A percentile compares a stretch with the other conserved stretches of the same genome.
Evolutionary conservation across 2,888 invertebrate genomes (phyloP).

Genomic region (Drosophila prolongata): DNA sequence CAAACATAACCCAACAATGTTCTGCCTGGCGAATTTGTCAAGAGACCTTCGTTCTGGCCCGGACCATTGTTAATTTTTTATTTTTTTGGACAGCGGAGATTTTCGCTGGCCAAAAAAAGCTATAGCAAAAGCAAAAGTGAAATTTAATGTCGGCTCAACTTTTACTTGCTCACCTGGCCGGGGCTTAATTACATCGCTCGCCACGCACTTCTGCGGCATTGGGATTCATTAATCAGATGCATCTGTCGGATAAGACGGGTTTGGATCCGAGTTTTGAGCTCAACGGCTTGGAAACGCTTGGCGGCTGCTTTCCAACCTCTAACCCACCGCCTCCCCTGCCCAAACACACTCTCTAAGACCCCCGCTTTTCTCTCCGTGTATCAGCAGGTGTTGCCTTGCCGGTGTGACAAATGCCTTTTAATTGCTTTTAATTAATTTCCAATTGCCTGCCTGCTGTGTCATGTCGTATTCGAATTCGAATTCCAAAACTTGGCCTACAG

Average conservation of each 20-base stretch:
- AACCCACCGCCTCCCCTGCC: background rate
- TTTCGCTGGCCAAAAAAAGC: constrained; percentile 20
- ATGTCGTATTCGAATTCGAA: constrained; percentile 34
- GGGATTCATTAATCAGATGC: constrained; percentile 79
- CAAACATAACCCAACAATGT: constrained; percentile 20
- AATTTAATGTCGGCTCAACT: constrained; percentile 44
- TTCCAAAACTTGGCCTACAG: constrained; percentile 6
- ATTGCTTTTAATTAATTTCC: constrained; percentile 56
- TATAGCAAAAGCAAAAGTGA: constrained; percentile 43
- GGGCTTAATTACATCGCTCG: constrained; percentile 74
- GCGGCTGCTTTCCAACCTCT: constrained; percentile 32
- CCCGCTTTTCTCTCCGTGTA: constrained; percentile 1
- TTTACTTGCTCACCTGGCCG: constrained; percentile 47
- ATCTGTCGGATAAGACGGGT: constrained; percentile 73
- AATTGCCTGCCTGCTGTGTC: constrained; percentile 65
- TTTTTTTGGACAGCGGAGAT: background rate
- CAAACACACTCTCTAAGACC: too few relatives aligned
- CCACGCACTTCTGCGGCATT: constrained; percentile 69
- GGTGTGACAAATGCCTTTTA: constrained; percentile 65
- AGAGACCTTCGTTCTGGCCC: constrained; percentile 61
- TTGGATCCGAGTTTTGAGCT: constrained; percentile 5
- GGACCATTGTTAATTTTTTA: constrained; percentile 54
- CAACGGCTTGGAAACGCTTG: constrained; percentile 57
- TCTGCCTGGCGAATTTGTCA: constrained; percentile 59
- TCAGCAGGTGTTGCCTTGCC: constrained; percentile 21